These are phyloP conservation scores for Pipistrellus pipistrellus DNA, from an alignment of 2,797 vertebrate genomes.

Conservation along the genomic window DNA sequence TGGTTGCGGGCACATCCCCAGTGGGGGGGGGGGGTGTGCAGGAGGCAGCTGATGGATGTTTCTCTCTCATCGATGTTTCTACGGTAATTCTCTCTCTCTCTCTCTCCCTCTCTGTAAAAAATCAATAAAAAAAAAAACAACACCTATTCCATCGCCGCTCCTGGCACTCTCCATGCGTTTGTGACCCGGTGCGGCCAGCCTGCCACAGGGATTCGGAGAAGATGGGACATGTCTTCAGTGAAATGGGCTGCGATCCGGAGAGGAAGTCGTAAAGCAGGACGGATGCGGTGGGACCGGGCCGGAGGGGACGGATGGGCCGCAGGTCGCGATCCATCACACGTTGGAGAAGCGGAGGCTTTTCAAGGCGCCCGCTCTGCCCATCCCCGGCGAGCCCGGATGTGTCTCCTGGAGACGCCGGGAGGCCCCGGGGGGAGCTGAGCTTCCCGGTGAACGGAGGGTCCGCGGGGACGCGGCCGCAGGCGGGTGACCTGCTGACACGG, in stretches of 20 bases:
- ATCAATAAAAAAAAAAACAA: no score
- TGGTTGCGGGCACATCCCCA: no score
- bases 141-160: conserved; percentile 9
- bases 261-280: not conserved
- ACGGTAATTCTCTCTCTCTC: no score
- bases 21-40: no score
- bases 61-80: no score
- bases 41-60: no score
- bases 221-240: not conserved
- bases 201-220: not conserved
- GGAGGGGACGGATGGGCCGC: not conserved
- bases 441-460: not conserved
- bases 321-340: conserved; percentile 53
- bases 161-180: not conserved
- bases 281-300: not conserved
- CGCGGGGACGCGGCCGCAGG: no score
- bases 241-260: not conserved
- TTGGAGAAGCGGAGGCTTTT: conserved; percentile 58
- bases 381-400: conserved; percentile 75
- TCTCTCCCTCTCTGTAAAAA: no score
- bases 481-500: no score
- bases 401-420: conserved; percentile 47
- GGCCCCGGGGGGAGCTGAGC: no score
- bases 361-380: conserved; percentile 58
- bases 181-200: not conserved